Conservation (phyloP, 2,888 invertebrate species). For the Heliothis peltigera region DNA sequence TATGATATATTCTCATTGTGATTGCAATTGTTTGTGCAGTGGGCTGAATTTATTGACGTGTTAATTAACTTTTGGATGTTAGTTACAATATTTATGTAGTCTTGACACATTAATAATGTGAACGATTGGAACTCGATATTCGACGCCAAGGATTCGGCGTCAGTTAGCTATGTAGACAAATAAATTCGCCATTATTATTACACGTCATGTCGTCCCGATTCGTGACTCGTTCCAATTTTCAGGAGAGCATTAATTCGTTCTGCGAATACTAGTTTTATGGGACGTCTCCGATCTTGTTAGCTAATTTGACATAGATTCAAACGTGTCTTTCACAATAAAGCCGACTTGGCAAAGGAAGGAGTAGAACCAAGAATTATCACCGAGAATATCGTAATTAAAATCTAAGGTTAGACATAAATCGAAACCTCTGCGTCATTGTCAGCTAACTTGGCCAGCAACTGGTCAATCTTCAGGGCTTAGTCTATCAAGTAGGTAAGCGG, state of each 20-base stretch:
- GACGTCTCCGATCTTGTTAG: constrained; percentile 24
- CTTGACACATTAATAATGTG: constrained; percentile 15
- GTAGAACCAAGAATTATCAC: neutral
- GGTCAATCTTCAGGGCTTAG: neutral
- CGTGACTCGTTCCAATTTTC: constrained; percentile 35
- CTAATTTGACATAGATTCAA: constrained; percentile 13
- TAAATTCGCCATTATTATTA: constrained; percentile 42
- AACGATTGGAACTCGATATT: constrained; percentile 2
- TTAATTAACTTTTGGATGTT: constrained; percentile 45
- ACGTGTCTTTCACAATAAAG: neutral
- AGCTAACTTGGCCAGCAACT: constrained; percentile 17
- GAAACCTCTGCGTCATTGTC: constrained; percentile 30
- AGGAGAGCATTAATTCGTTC: constrained; percentile 17
- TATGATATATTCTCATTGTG: constrained; percentile 40
- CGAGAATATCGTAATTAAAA: neutral
- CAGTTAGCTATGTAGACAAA: constrained; percentile 13
- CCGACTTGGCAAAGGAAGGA: neutral
- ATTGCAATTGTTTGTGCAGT: constrained; percentile 52
- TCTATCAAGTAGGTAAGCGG: constrained; percentile 10
- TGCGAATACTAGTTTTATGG: constrained; percentile 30
- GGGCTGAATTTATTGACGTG: constrained; percentile 27
- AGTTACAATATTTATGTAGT: constrained; percentile 15
- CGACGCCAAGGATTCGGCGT: constrained; percentile 42
- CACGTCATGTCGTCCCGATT: constrained; percentile 21
- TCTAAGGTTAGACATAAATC: neutral